These are phyloP conservation scores for Nothobranchius kuhntae DNA, from an alignment of 2,113 vertebrate genomes.

Conservation along the genomic window DNA sequence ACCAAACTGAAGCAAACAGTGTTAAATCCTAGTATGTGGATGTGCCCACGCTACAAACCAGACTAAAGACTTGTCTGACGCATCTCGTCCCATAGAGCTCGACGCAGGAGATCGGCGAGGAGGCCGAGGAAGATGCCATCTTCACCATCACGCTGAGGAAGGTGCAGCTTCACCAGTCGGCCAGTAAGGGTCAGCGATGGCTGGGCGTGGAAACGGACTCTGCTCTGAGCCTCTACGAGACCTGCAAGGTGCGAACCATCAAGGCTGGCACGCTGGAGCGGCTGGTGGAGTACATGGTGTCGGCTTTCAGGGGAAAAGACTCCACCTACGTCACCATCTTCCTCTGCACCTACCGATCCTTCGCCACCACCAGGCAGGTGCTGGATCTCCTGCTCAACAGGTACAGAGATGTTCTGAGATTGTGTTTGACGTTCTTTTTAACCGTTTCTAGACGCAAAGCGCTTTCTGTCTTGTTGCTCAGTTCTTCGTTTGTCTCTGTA, in stretches of 20 bases:
- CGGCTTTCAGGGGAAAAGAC: slow-evolving; percentile 94
- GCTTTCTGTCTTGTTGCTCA: rapidly evolving
- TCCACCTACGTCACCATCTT: slow-evolving; percentile 98
- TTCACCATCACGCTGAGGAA: slow-evolving; percentile 96
- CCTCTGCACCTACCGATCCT: slow-evolving; percentile 96
- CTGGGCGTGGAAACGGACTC: slow-evolving; percentile 94
- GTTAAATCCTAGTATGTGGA: too few species aligned
- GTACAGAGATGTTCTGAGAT: slow-evolving; percentile 12
- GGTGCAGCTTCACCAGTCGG: slow-evolving; percentile 90
- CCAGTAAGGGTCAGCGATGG: slow-evolving; percentile 96
- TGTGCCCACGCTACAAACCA: too few species aligned
- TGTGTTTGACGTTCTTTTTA: too few species aligned
- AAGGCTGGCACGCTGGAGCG: slow-evolving; percentile 96
- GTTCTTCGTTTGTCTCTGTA: slow-evolving; percentile 40
- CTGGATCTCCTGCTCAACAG: slow-evolving; percentile 94
- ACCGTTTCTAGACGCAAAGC: background rate
- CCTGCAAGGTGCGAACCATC: slow-evolving; percentile 94
- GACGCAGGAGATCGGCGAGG: slow-evolving; percentile 98
- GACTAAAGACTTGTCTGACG: too few species aligned
- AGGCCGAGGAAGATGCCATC: slow-evolving; percentile 92
- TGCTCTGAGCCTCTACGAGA: slow-evolving; percentile 92
- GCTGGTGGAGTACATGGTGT: slow-evolving; percentile 97
- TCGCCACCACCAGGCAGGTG: slow-evolving; percentile 92
- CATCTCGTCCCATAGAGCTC: slow-evolving; percentile 81
- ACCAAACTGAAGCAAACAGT: too few species aligned